Conservation (phyloP, 2,113 vertebrate genomes). For the Mus musculus region DNA sequence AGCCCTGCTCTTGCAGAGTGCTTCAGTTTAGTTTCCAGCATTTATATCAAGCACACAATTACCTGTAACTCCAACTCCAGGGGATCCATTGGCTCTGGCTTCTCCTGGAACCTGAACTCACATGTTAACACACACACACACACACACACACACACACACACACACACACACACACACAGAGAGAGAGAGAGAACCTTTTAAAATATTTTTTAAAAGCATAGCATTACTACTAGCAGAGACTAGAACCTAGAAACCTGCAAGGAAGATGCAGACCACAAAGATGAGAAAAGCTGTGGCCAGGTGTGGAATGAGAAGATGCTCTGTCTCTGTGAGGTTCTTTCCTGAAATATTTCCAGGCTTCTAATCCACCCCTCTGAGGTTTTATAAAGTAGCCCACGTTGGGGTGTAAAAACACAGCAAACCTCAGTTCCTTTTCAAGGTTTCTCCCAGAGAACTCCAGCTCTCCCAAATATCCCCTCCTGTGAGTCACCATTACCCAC, state of each 20-base stretch:
- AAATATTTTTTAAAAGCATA: too few relatives aligned
- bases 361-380: conserved; percentile 59
- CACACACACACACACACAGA: neutral
- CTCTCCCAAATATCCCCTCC: neutral
- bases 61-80: neutral
- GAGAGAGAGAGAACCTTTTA: too few relatives aligned
- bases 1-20: neutral
- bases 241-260: neutral
- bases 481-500: conserved; percentile 9
- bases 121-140: neutral
- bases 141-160: neutral
- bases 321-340: conserved; percentile 30
- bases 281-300: neutral
- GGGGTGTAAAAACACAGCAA: conserved; percentile 58
- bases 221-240: accelerated
- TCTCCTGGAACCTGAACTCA: neutral
- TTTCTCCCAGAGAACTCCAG: conserved; percentile 1
- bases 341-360: conserved; percentile 7
- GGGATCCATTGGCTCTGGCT: neutral
- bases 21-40: neutral
- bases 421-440: conserved; percentile 51
- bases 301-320: neutral
- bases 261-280: neutral
- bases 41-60: neutral
- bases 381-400: neutral